Base-by-base conservation (phyloP, 2,113 vertebrate genomes). In the Morone chrysops region DNA sequence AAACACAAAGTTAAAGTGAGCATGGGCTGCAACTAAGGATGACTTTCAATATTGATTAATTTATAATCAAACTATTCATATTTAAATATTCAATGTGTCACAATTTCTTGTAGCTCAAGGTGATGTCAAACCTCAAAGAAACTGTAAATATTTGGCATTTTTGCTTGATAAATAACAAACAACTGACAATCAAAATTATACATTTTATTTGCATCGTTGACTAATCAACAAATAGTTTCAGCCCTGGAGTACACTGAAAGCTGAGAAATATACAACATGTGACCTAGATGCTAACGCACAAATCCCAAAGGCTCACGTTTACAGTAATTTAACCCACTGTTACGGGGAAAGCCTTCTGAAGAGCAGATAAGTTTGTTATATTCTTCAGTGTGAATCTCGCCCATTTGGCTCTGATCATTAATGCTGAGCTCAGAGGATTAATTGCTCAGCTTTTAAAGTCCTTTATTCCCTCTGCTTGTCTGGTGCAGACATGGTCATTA, bases 371-470 rank as follows among this genome's bases (percentile, higher is more conserved):
- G 50, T 60, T 45, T 51, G 63, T 56, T 61, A 18, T 14, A 17
- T 20, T 43, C 14, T 51, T 45, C 31, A 0, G 43, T 41, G 70
- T 20, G 38, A 67, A 40, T 59, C 18, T 47, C 31, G 60, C 31
- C 47, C 70, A 43, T 11, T 51, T 40, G 36, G 31, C 72, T 79
- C n/a, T 8, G 11, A 22, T 69, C 75, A 48, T 81, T 74, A 63
- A 72, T 1, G 61, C 57, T 82, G 65, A 38, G 75, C 57, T 82
- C 69, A 38, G 75, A 69, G 61, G 82, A 85, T 89, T 84, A 86
- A 84, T 80, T 53, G 56, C 62, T 76, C 7, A 4, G 25, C 70
- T 71, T 76, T 75, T 66, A 41, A 74, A 47, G 6, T 75, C 62
- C 48, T 74, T 81, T 68, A 78, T 81, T 79, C 78, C 66, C 76